Evolutionary conservation across 2,113 vertebrate genomes (phyloP), one percentile per base, ranked within the genome.

Genomic region (Ranitomeya variabilis): DNA sequence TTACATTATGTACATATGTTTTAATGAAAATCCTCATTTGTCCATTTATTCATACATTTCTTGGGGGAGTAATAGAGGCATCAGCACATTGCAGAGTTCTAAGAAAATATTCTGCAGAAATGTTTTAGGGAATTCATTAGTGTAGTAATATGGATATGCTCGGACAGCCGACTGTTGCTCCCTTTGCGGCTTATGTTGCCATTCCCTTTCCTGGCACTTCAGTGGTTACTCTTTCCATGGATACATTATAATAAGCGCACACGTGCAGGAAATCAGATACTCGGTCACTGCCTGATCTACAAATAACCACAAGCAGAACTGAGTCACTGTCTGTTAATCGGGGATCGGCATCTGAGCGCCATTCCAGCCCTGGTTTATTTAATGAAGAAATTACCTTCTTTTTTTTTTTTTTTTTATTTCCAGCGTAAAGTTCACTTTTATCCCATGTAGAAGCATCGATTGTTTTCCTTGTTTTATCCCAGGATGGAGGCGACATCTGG

Each of bases 361-460:
- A 10, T 73, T 45, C 52, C 83, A 57, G 23, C 26, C 21, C 54
- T 60, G 83, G 26, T 85, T 85, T 85, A 74, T 85, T 74, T 74
- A 76, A 37, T 73, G 23, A 73, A 85, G 69, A 54, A 83, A 74
- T 71, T 55, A 23, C 51, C 67, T 57, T 57, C 31, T 73, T 73
- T 73, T 37, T 74, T 21, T 23, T 73, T 73, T 73, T 37, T 74
- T 21, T 23, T 69, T 52, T 21, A 67, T 23, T 55, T 52, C 10
- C 45, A 55, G 54, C 7, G 31, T 2, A 31, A 7, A 45, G 16
- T 64, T 64, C 9, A 3, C 14, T 66, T 66, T 82, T 82, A 19
- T 82, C 80, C 83, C 10, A 13, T 74, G 45, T 21, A n/a, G 3
- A 37, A 74, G 69, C 16, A 18, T 9, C 10, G 69, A 31, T 85